phyloP scores from a whole-genome alignment of 2,797 vertebrate genomes.

The Sebastes dallii region DNA sequence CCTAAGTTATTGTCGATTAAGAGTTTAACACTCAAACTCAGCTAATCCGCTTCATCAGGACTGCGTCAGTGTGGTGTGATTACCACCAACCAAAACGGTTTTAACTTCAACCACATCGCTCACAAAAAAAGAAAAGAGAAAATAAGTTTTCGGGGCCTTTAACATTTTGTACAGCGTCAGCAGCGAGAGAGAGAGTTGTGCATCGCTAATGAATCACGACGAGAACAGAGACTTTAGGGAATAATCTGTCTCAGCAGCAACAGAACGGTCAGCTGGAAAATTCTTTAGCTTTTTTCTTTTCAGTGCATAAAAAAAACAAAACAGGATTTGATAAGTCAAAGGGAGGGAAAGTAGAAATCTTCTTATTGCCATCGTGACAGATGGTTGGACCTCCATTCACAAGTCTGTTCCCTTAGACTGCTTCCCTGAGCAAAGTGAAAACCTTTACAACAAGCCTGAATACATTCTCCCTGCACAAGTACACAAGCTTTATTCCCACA shows the following conservation, averaged over 20 bases:
- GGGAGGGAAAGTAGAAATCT: conserved; percentile 48
- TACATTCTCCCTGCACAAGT: conserved; percentile 56
- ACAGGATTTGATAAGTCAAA: conserved; percentile 21
- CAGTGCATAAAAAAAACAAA: conserved; percentile 26
- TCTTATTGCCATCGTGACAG: conserved; percentile 59
- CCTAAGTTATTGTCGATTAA: background rate
- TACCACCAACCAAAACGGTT: background rate
- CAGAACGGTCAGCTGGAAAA: conserved; percentile 25
- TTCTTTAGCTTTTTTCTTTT: conserved; percentile 22
- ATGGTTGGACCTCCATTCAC: conserved; percentile 71
- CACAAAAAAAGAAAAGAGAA: background rate
- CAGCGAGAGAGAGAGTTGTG: background rate
- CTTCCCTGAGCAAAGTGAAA: conserved; percentile 75
- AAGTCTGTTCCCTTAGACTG: conserved; percentile 65
- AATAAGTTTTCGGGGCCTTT: background rate
- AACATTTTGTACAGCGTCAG: background rate
- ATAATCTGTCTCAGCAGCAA: conserved; percentile 29
- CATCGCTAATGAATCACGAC: conserved; percentile 31
- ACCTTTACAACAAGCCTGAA: conserved; percentile 61
- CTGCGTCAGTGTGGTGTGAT: background rate
- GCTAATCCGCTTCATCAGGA: too few species aligned
- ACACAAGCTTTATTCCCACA: conserved; percentile 59
- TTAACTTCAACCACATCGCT: background rate
- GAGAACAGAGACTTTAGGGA: conserved; percentile 20
- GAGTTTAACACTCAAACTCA: background rate